Conservation (phyloP, 2,888 invertebrate species). For the Dione juno region DNA sequence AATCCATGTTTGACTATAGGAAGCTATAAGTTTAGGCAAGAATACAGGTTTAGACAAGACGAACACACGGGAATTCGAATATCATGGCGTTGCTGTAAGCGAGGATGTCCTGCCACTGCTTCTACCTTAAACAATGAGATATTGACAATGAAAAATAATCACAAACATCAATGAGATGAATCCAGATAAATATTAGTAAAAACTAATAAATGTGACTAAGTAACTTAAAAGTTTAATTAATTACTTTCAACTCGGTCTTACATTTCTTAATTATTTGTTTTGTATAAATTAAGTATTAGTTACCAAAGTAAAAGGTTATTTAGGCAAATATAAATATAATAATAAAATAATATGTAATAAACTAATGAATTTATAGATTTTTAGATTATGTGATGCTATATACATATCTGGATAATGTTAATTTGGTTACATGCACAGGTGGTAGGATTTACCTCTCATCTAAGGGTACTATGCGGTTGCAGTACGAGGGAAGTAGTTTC, state of each 20-base stretch:
- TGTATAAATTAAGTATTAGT: too few species aligned
- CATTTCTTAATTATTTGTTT: too few species aligned
- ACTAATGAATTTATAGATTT: too few species aligned
- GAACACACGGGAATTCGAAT: slow-evolving; percentile 38
- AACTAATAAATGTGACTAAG: too few species aligned
- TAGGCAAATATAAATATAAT: too few species aligned
- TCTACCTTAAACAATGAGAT: slow-evolving; percentile 40
- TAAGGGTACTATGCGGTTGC: slow-evolving; percentile 58
- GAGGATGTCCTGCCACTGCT: slow-evolving; percentile 41
- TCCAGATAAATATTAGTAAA: not conserved
- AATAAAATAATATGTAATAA: too few species aligned
- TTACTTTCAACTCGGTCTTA: too few species aligned
- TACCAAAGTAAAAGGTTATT: too few species aligned
- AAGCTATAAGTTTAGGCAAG: slow-evolving; percentile 42
- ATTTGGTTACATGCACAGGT: slow-evolving; percentile 44
- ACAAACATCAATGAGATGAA: slow-evolving; percentile 14
- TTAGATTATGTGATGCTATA: not conserved
- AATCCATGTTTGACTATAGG: slow-evolving; percentile 39
- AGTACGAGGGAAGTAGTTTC: slow-evolving; percentile 55
- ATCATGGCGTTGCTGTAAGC: slow-evolving; percentile 50
- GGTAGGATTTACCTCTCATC: slow-evolving; percentile 50
- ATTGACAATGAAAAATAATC: slow-evolving; percentile 29
- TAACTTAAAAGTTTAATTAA: too few species aligned
- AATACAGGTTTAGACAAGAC: slow-evolving; percentile 41
- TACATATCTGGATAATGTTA: slow-evolving; percentile 2